These are phyloP conservation scores for Acrocephalus scirpaceus DNA, from an alignment of 2,797 vertebrate genomes.

Conservation along the genomic window DNA sequence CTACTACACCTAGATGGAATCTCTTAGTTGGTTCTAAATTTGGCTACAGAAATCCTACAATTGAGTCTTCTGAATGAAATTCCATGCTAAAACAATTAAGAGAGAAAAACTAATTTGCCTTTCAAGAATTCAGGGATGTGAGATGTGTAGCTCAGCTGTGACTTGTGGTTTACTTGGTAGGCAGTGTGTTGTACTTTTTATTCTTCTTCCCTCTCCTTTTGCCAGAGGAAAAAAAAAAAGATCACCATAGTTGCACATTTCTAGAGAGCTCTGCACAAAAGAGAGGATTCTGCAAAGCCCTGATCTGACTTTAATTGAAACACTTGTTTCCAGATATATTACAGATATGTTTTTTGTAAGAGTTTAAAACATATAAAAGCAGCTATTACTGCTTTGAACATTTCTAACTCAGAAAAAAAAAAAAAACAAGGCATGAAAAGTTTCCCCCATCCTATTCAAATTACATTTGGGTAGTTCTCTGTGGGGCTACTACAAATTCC, in stretches of 20 bases:
- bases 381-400: neutral
- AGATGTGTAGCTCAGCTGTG: neutral
- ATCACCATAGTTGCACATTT: neutral
- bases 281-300: neutral
- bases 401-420: constrained; percentile 39
- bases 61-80: neutral
- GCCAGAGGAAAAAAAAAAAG: neutral
- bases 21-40: neutral
- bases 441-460: constrained; percentile 38
- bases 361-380: constrained; percentile 37
- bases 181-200: neutral
- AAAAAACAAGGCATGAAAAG: constrained; percentile 24
- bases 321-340: constrained; percentile 24
- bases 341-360: neutral
- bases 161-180: neutral
- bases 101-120: neutral
- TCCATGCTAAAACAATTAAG: neutral
- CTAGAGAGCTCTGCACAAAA: neutral
- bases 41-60: neutral
- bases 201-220: neutral
- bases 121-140: neutral
- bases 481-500: constrained; percentile 53
- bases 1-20: neutral
- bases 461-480: constrained; percentile 41
- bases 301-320: constrained; percentile 35